These are phyloP conservation scores for Herminia tarsipennalis DNA, from an alignment of 2,888 invertebrate species.

Conservation along the genomic window DNA sequence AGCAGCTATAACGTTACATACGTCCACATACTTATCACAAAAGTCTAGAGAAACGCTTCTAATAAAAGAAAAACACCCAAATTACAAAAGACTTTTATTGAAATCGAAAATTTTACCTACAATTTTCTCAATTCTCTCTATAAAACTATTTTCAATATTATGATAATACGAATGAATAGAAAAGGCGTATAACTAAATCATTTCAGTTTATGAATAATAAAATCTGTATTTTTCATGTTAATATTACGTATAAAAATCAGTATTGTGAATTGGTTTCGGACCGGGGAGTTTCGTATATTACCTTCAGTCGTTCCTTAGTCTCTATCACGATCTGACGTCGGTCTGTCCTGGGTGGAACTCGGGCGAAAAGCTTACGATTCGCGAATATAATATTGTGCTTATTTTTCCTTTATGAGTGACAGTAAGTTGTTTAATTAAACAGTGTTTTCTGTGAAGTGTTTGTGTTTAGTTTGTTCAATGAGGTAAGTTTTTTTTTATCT, in stretches of 20 bases:
- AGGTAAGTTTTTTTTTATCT: slow-evolving; percentile 1
- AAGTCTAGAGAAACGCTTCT: too few species aligned
- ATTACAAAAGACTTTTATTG: too few species aligned
- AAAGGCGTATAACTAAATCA: slow-evolving; percentile 1
- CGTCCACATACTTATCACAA: too few species aligned
- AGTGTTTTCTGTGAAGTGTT: slow-evolving; percentile 20
- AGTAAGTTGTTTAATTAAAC: slow-evolving; percentile 9
- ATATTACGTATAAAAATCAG: slow-evolving; percentile 3
- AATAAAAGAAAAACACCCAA: too few species aligned
- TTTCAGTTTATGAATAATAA: slow-evolving; percentile 5
- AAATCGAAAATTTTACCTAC: too few species aligned
- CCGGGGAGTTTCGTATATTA: neutral
- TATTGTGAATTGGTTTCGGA: neutral
- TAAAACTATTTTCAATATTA: neutral
- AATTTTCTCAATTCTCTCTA: neutral
- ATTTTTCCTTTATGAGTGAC: neutral
- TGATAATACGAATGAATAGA: slow-evolving; percentile 3
- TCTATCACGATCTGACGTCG: slow-evolving; percentile 10
- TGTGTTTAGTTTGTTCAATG: too few species aligned
- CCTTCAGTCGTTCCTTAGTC: slow-evolving; percentile 21
- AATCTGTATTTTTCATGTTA: slow-evolving; percentile 5
- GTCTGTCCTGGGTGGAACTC: neutral
- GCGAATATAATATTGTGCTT: slow-evolving; percentile 8
- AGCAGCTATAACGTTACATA: too few species aligned
- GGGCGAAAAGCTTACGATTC: slow-evolving; percentile 13